These are phyloP conservation scores for Gonatopus flavifemur DNA, from an alignment of 1,140 invertebrate genomes.

Conservation along the genomic window DNA sequence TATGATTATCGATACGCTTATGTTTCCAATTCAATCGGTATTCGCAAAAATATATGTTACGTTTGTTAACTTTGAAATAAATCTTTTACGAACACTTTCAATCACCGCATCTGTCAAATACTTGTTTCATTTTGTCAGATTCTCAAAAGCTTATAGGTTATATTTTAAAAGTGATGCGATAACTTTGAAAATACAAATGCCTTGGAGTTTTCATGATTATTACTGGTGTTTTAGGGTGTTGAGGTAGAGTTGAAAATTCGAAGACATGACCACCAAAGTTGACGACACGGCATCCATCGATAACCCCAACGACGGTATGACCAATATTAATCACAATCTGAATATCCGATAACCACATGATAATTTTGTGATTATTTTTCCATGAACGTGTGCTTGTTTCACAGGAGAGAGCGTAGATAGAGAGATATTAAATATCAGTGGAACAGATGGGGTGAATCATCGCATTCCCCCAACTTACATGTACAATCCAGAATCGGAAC, in stretches of 20 bases:
- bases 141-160: not conserved
- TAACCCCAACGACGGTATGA: constrained; percentile 50
- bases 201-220: not conserved
- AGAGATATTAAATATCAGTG: constrained; percentile 42
- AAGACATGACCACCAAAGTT: constrained; percentile 48
- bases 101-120: not conserved
- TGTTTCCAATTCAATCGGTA: too few species aligned
- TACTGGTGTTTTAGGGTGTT: constrained; percentile 26
- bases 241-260: constrained; percentile 18
- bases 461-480: constrained; percentile 53
- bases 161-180: not conserved
- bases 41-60: too few species aligned
- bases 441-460: constrained; percentile 38
- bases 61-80: constrained; percentile 25
- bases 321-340: too few species aligned
- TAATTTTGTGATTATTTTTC: not conserved
- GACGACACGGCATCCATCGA: constrained; percentile 48
- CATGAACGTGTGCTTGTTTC: constrained; percentile 1
- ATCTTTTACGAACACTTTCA: constrained; percentile 5
- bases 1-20: too few species aligned
- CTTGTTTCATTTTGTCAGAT: not conserved
- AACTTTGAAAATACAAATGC: not conserved
- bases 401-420: constrained; percentile 41
- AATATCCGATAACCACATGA: not conserved
- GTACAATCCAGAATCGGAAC: constrained; percentile 46